phyloP scores from a whole-genome alignment of 2,797 vertebrate species.

The Falco novaeseelandiae region DNA sequence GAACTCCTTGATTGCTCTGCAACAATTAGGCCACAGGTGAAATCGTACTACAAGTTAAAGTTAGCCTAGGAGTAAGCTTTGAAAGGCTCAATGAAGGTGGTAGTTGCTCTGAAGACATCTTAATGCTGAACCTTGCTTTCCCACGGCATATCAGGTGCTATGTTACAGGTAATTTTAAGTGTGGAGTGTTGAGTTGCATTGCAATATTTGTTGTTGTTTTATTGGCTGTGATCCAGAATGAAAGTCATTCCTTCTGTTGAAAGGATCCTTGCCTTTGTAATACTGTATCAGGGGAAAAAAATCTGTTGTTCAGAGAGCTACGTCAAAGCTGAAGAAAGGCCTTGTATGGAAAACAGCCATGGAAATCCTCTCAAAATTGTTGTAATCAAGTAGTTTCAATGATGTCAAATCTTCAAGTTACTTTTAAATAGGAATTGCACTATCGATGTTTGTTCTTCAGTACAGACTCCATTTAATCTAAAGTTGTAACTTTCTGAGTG shows the following conservation, averaged over 20 bases:
- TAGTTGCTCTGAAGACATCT: neutral
- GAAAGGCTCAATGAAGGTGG: neutral
- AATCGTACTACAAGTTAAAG: neutral
- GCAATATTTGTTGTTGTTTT: neutral
- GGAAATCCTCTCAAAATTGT: neutral
- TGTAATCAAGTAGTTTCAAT: neutral
- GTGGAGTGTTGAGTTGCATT: neutral
- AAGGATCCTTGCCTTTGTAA: neutral
- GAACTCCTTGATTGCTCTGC: neutral
- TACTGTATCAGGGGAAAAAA: neutral
- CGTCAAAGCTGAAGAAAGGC: neutral
- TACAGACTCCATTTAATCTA: neutral
- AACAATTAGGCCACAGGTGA: neutral
- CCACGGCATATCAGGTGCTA: accelerated
- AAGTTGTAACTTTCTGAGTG: neutral
- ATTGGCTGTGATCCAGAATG: neutral
- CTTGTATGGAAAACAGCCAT: neutral
- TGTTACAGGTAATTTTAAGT: neutral
- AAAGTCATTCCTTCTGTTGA: neutral
- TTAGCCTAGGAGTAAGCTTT: neutral
- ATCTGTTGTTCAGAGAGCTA: neutral
- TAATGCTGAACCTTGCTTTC: neutral
- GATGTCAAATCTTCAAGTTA: neutral
- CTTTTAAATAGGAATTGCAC: neutral
- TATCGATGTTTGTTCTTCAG: neutral